phyloP scores from a whole-genome alignment of 2,888 invertebrate species.

The Stenotaenia linearis region DNA sequence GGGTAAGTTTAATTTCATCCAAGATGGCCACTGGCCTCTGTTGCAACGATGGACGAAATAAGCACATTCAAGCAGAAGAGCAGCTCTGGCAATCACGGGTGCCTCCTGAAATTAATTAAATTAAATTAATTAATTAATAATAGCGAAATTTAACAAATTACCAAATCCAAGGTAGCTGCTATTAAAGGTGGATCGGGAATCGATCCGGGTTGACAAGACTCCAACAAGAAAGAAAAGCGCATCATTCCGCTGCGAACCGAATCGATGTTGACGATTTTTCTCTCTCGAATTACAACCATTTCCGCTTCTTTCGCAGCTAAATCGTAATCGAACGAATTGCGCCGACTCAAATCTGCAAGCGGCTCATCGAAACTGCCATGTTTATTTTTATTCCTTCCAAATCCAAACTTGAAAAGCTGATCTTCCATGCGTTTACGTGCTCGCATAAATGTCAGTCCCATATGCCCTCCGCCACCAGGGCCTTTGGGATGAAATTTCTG shows the following conservation, averaged over 20 bases:
- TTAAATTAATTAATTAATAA: not conserved
- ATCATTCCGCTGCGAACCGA: conserved; percentile 82
- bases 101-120: conserved; percentile 67
- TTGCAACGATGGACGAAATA: conserved; percentile 97
- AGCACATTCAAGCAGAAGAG: conserved; percentile 87
- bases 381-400: conserved; percentile 63
- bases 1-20: conserved; percentile 85
- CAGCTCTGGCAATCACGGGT: conserved; percentile 86
- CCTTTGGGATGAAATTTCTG: conserved; percentile 42
- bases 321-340: conserved; percentile 75
- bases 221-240: conserved; percentile 83
- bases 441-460: conserved; percentile 65
- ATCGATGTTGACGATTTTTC: conserved; percentile 71
- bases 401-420: conserved; percentile 58
- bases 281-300: conserved; percentile 78
- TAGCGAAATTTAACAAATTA: not conserved
- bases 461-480: conserved; percentile 43
- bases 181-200: conserved; percentile 94
- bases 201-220: conserved; percentile 91
- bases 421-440: conserved; percentile 85
- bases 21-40: conserved; percentile 96
- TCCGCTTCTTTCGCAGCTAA: conserved; percentile 77
- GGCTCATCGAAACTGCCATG: conserved; percentile 82
- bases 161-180: conserved; percentile 84
- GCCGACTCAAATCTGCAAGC: conserved; percentile 63